Base-by-base conservation (phyloP, 1,140 invertebrate species). In the Ladona fulva region DNA sequence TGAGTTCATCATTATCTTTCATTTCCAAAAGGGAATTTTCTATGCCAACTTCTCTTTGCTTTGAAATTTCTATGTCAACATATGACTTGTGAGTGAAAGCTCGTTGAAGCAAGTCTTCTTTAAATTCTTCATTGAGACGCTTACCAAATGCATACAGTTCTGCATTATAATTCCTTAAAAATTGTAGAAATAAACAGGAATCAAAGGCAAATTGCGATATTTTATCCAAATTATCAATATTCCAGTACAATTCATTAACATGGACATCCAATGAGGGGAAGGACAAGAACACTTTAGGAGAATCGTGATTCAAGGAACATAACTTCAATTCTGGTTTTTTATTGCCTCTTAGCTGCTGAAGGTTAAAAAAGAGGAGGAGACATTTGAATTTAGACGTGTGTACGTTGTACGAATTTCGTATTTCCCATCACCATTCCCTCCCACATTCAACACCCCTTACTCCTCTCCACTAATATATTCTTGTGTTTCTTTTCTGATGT, bases 61-160 rank as follows among this genome's bases (percentile, higher is more conserved):
- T 88, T 78, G 88, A 83, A 82, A 89, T 88, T 85, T 96, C 92
- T 82, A 89, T 83, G 19, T 90, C 85, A n/a, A 95, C 87, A 83
- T 94, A 97, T 0, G 94, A 94, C 77, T 89, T 87, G 80, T 96
- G 90, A 42, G 90, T 94, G 74, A 98, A 93, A 19, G 95, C 94
- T 83, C 88, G 88, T 77, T 91, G 87, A 25, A 98, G 83, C 24
- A 92, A 83, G 74, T 89, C 84, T 0, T 87, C 83, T 78, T 94
- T 86, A 82, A 98, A 95, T 11, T 92, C 87, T 87, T 98, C 97
- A n/a, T 91, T 90, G 14, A 98, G 85, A 73, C 97, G 87, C 81
- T 92, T 90, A 29, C 91, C 92, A 87, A 98, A 97, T 6, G 95
- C 93, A 87, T 88, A 97, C 22, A 97, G 78, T 86, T 98, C 97